Percentiles rank a stretch among this genome's conserved stretches.
phyloP scores from a whole-genome alignment of 2,113 vertebrate species.

The Calypte anna region DNA sequence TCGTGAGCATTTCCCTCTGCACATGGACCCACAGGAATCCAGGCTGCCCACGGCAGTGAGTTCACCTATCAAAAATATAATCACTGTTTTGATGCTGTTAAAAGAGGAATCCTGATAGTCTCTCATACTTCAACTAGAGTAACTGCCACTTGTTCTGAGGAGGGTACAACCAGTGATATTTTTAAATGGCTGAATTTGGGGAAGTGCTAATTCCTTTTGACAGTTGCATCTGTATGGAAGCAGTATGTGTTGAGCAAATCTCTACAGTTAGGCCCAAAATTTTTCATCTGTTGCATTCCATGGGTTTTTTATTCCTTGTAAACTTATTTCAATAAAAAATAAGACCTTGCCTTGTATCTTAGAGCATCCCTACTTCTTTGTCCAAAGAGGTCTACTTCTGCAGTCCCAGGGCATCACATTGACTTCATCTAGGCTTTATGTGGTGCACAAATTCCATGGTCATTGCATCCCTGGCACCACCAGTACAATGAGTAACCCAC shows the following conservation, averaged over 20 bases:
- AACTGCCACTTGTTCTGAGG: neutral
- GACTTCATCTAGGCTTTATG: neutral
- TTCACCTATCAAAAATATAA: neutral
- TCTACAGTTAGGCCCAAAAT: neutral
- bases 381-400: neutral
- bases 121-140: neutral
- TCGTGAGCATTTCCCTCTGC: neutral
- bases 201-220: neutral
- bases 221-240: neutral
- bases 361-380: neutral
- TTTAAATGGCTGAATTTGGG: neutral
- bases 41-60: neutral
- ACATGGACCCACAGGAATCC: neutral
- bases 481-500: neutral
- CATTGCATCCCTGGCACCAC: neutral
- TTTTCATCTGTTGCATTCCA: neutral
- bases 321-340: neutral
- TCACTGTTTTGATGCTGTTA: fast-evolving
- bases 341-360: neutral
- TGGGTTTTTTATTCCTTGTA: neutral
- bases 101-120: neutral
- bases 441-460: neutral
- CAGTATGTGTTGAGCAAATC: neutral
- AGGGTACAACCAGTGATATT: neutral
- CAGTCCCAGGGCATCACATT: neutral